Conservation (phyloP, 1,140 invertebrate genomes). For the Drosophila kanapiae region DNA sequence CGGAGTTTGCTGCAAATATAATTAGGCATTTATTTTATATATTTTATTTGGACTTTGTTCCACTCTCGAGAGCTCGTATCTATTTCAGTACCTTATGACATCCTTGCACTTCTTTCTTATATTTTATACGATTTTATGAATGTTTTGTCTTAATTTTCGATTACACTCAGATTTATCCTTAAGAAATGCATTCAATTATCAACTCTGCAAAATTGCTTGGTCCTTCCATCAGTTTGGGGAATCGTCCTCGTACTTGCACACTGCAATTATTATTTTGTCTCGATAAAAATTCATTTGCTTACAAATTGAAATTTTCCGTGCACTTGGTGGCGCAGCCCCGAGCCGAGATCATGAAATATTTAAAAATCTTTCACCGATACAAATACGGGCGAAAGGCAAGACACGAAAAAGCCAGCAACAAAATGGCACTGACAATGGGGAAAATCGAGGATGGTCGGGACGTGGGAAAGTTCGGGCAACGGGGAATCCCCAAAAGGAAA, state of each 20-base stretch:
- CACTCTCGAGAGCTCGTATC: too few relatives aligned
- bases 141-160: not conserved
- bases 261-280: conserved; percentile 44
- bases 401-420: conserved; percentile 48
- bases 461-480: not conserved
- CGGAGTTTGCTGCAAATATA: not conserved
- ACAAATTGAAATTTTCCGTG: conserved; percentile 44
- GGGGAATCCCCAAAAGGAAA: conserved; percentile 61
- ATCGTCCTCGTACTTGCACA: conserved; percentile 32
- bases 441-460: conserved; percentile 1
- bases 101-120: too few relatives aligned
- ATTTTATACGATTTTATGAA: too few relatives aligned
- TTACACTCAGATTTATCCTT: not conserved
- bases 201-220: not conserved
- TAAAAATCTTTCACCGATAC: conserved; percentile 69
- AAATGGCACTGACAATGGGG: conserved; percentile 55
- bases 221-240: conserved; percentile 10
- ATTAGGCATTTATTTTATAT: not conserved
- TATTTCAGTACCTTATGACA: too few relatives aligned
- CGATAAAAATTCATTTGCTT: conserved; percentile 50
- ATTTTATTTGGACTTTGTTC: not conserved
- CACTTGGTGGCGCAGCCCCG: conserved; percentile 21
- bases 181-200: conserved; percentile 3
- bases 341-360: conserved; percentile 62
- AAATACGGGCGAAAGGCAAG: conserved; percentile 42